Percentiles rank a stretch among this genome's conserved stretches.
Evolutionary conservation across 2,888 invertebrate species (phyloP).

Genomic region (Ormia ochracea): DNA sequence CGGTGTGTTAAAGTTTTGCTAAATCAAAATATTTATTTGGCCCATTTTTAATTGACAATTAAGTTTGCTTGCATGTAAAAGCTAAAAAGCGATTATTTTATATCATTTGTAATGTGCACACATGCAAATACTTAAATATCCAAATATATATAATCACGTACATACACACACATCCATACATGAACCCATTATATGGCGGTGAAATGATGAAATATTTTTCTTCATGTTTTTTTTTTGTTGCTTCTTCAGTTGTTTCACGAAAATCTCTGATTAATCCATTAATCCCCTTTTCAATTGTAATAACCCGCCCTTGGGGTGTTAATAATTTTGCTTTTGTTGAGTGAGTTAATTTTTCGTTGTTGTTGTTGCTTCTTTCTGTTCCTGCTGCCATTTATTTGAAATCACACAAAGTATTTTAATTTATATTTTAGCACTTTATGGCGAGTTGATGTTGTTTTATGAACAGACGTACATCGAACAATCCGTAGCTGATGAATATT

Average conservation of each 20-base stretch:
- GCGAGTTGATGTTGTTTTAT: slow-evolving; percentile 48
- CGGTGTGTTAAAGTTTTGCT: not conserved
- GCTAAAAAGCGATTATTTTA: not conserved
- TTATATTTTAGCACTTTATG: slow-evolving; percentile 60
- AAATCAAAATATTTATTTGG: not conserved
- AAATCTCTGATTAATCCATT: slow-evolving; percentile 62
- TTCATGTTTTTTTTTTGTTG: not conserved
- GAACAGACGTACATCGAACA: slow-evolving; percentile 26
- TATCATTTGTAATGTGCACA: not conserved
- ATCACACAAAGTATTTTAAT: slow-evolving; percentile 53
- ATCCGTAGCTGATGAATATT: slow-evolving; percentile 2
- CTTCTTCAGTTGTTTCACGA: slow-evolving; percentile 9
- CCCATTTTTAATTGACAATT: slow-evolving; percentile 20
- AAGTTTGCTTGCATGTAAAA: slow-evolving; percentile 1
- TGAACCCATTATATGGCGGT: not conserved
- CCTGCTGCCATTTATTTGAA: too few species aligned
- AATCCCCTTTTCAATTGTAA: slow-evolving; percentile 50
- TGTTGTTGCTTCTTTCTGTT: not conserved
- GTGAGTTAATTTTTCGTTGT: not conserved
- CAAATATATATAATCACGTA: not conserved
- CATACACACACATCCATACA: not conserved
- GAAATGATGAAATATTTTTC: not conserved
- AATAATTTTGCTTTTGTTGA: slow-evolving; percentile 44
- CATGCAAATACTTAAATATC: too few species aligned
- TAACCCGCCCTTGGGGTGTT: slow-evolving; percentile 59